A percentile compares a stretch with the other conserved stretches of the same genome.
phyloP scores from a whole-genome alignment of 2,113 vertebrate genomes.

The Oncorhynchus mykiss region DNA sequence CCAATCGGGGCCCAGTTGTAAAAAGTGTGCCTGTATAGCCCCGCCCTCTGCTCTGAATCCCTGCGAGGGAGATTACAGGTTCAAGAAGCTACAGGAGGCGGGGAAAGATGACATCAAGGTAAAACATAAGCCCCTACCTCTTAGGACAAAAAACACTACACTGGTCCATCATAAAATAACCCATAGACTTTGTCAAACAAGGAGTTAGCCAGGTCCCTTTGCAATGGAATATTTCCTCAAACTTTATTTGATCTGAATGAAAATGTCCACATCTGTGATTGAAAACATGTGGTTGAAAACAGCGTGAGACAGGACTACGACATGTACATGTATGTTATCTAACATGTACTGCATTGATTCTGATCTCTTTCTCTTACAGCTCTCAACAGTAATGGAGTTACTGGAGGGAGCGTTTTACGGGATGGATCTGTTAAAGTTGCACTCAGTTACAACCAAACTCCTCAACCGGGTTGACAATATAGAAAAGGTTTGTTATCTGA shows the following conservation, averaged over 20 bases:
- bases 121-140: constrained; percentile 20
- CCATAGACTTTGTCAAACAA: too few species aligned
- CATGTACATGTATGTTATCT: too few species aligned
- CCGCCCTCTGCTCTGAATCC: constrained; percentile 90
- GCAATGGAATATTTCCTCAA: too few species aligned
- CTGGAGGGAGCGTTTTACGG: constrained; percentile 92
- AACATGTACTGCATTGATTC: too few species aligned
- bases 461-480: constrained; percentile 85
- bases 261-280: too few species aligned
- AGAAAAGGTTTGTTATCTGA: constrained; percentile 77
- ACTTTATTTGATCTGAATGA: too few species aligned
- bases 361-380: too few species aligned
- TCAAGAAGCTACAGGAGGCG: constrained; percentile 84
- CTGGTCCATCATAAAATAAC: not conserved
- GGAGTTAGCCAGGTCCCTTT: too few species aligned
- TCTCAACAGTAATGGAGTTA: constrained; percentile 53
- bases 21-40: constrained; percentile 89
- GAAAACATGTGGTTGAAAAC: too few species aligned
- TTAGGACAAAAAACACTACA: constrained; percentile 15
- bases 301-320: too few species aligned
- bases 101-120: constrained; percentile 88
- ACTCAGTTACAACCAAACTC: constrained; percentile 86
- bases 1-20: constrained; percentile 81
- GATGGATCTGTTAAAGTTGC: constrained; percentile 91
- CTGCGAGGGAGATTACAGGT: constrained; percentile 87